Percentiles rank a stretch among this genome's conserved stretches.
Conservation (phyloP, 1,140 invertebrate genomes). For the Trichoplusia ni region DNA sequence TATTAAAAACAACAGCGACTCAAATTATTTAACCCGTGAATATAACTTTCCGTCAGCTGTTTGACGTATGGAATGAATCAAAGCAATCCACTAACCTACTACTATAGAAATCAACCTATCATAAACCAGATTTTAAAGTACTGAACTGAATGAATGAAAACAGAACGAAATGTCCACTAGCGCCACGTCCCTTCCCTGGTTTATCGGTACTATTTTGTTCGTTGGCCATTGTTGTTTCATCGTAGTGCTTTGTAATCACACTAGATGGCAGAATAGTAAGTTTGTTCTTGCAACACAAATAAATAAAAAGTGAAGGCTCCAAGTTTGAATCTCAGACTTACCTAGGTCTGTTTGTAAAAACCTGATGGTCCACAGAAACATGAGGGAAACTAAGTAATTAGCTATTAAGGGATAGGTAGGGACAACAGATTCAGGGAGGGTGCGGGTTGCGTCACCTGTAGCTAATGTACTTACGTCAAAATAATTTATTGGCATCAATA, state of each 20-base stretch:
- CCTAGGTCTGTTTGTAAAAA: not conserved
- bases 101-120: too few relatives aligned
- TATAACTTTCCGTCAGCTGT: constrained; percentile 12
- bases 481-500: constrained; percentile 2
- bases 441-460: not conserved
- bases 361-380: constrained; percentile 7
- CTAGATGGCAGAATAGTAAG: not conserved
- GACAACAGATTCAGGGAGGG: constrained; percentile 1
- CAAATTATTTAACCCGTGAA: not conserved
- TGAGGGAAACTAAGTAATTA: not conserved
- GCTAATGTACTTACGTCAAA: not conserved
- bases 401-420: not conserved
- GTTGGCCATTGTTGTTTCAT: not conserved
- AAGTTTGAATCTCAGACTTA: not conserved
- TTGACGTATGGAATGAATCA: constrained; percentile 4
- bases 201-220: not conserved
- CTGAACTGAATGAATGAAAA: not conserved
- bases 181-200: not conserved
- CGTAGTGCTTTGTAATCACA: not conserved
- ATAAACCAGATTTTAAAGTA: not conserved
- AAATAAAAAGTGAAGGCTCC: not conserved
- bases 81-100: too few relatives aligned
- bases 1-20: not conserved
- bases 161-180: not conserved
- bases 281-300: not conserved